Conservation (phyloP, 1,140 invertebrate species). For the Augochlora pura region DNA sequence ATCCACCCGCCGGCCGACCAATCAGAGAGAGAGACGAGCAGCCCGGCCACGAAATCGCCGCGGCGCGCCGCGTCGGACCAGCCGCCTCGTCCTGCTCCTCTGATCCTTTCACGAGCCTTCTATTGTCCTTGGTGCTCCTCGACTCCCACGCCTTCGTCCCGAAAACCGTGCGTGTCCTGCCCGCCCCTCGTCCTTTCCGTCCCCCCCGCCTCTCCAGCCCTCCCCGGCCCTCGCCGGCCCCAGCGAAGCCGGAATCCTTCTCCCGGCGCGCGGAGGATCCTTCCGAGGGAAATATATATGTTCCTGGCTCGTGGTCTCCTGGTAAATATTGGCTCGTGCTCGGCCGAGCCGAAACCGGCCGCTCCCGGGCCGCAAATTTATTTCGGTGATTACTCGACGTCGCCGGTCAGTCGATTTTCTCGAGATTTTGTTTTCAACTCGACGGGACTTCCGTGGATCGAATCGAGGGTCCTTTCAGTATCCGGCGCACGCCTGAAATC, state of each 20-base stretch:
- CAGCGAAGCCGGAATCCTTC: too few relatives aligned
- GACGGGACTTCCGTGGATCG: too few relatives aligned
- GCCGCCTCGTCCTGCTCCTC: slow-evolving; percentile 70
- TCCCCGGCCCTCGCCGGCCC: slow-evolving; percentile 10
- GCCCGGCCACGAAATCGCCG: slow-evolving; percentile 34
- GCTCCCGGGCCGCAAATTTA: too few relatives aligned
- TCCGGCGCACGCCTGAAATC: too few relatives aligned
- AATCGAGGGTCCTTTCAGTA: too few relatives aligned
- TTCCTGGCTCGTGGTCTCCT: slow-evolving; percentile 69
- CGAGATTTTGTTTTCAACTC: too few relatives aligned
- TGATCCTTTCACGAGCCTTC: slow-evolving; percentile 72
- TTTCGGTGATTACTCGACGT: too few relatives aligned
- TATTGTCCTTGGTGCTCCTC: slow-evolving; percentile 74
- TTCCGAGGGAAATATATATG: slow-evolving; percentile 46
- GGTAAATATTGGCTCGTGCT: slow-evolving; percentile 74
- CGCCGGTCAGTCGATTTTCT: too few relatives aligned
- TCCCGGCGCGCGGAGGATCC: not conserved
- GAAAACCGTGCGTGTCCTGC: slow-evolving; percentile 38
- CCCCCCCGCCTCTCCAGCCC: too few relatives aligned
- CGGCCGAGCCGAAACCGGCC: slow-evolving; percentile 63
- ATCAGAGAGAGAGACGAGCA: too few relatives aligned
- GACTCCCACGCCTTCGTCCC: slow-evolving; percentile 60
- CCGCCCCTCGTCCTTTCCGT: slow-evolving; percentile 10
- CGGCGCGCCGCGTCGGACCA: slow-evolving; percentile 48
- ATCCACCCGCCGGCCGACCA: slow-evolving; percentile 57